Evolutionary conservation across 2,797 vertebrate species (phyloP).

Genomic region (Etheostoma nigrum): DNA sequence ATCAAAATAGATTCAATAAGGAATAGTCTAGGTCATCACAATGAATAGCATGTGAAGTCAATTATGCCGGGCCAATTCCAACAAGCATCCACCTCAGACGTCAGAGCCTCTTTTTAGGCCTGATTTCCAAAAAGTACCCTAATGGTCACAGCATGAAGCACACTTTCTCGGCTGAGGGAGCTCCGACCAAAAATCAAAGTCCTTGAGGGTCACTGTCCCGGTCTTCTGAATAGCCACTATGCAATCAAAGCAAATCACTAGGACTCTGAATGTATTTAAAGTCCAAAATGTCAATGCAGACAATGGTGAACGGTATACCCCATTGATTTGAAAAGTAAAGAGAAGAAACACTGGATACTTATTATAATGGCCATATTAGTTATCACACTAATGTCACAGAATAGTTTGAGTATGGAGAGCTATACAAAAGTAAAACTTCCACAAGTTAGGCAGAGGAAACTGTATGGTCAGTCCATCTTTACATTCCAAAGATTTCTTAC

Average conservation of each 20-base stretch:
- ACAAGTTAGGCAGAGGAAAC: conserved; percentile 1
- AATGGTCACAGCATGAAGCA: conserved; percentile 55
- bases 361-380: conserved; percentile 30
- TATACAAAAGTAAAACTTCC: background rate
- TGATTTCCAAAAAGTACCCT: conserved; percentile 59
- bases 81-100: conserved; percentile 33
- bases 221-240: conserved; percentile 55
- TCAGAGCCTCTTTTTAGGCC: conserved; percentile 51
- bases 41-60: conserved; percentile 25
- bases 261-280: conserved; percentile 37
- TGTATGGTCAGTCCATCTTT: conserved; percentile 25
- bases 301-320: conserved; percentile 16
- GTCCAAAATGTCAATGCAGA: conserved; percentile 34
- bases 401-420: conserved; percentile 5
- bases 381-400: conserved; percentile 27
- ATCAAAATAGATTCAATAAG: background rate
- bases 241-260: conserved; percentile 68
- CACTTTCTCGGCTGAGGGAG: conserved; percentile 43
- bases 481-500: conserved; percentile 1
- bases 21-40: background rate
- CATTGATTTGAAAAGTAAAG: conserved; percentile 29
- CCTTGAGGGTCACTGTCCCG: conserved; percentile 40
- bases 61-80: conserved; percentile 38
- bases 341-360: conserved; percentile 40
- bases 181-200: conserved; percentile 24